Conservation (phyloP, 2,113 vertebrate genomes). For the Oryzias melastigma region DNA sequence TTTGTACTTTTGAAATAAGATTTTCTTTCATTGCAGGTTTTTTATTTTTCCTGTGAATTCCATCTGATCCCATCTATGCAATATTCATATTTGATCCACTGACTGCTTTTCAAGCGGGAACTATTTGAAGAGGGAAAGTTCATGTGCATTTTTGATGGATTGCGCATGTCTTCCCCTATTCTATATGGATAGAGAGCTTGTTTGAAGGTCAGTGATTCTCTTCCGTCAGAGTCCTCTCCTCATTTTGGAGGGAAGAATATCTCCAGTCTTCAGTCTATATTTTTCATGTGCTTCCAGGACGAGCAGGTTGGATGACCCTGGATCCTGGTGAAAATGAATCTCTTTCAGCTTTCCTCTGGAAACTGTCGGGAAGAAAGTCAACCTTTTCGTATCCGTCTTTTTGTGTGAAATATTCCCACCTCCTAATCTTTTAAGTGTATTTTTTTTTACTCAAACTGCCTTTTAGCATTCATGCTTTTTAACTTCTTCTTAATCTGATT, state of each 20-base stretch:
- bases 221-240: constrained; percentile 63
- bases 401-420: constrained; percentile 55
- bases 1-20: neutral
- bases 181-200: constrained; percentile 78
- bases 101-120: constrained; percentile 75
- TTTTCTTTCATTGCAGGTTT: constrained; percentile 50
- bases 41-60: constrained; percentile 51
- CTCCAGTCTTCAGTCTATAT: constrained; percentile 66
- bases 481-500: neutral
- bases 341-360: constrained; percentile 54
- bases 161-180: constrained; percentile 72
- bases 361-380: constrained; percentile 60
- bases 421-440: constrained; percentile 51
- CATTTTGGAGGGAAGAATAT: constrained; percentile 58
- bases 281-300: constrained; percentile 65
- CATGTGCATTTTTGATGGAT: constrained; percentile 81
- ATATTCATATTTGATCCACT: constrained; percentile 79
- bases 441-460: neutral
- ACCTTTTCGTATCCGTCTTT: constrained; percentile 55
- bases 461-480: neutral
- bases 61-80: constrained; percentile 69
- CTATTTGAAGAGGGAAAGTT: constrained; percentile 79
- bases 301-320: constrained; percentile 74
- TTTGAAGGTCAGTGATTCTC: constrained; percentile 79
- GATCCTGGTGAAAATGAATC: constrained; percentile 64